Conservation (phyloP, 1,140 invertebrate genomes). For the Agrilus planipennis region DNA sequence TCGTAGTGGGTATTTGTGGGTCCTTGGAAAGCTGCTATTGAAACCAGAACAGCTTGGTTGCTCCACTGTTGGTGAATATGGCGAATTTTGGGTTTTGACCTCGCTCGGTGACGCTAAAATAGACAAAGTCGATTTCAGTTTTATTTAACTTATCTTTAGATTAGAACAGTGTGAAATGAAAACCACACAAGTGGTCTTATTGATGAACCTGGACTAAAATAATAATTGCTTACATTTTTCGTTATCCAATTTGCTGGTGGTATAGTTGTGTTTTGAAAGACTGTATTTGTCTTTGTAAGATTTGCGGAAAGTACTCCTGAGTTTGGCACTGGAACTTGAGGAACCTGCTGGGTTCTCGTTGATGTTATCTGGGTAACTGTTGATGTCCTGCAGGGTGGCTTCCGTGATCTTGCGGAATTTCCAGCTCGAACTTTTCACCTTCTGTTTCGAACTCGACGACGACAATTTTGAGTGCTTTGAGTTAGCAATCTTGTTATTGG, state of each 20-base stretch:
- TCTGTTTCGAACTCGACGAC: not conserved
- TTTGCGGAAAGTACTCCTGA: not conserved
- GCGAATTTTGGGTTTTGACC: too few species aligned
- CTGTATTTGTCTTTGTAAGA: constrained; percentile 1
- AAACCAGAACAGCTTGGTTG: not conserved
- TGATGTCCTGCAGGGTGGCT: not conserved
- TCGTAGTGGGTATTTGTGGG: constrained; percentile 37
- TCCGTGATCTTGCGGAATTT: not conserved
- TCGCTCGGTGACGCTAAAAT: too few species aligned
- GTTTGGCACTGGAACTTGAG: not conserved
- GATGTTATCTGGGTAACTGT: not conserved
- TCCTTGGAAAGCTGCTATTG: not conserved
- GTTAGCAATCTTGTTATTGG: too few species aligned
- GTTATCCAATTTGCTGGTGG: not conserved
- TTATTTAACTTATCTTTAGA: too few species aligned
- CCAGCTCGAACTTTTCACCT: not conserved
- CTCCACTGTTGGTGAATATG: too few species aligned
- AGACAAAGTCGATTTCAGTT: too few species aligned
- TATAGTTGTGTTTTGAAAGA: not conserved
- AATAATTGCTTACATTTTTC: not conserved
- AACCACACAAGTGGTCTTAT: too few species aligned
- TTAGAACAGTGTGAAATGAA: too few species aligned
- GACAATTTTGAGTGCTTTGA: too few species aligned
- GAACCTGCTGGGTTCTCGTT: not conserved
- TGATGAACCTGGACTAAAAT: too few species aligned